Base-by-base conservation (phyloP, 35 echinoderm and acorn worm species). In the Ophiothrix spiculata region DNA sequence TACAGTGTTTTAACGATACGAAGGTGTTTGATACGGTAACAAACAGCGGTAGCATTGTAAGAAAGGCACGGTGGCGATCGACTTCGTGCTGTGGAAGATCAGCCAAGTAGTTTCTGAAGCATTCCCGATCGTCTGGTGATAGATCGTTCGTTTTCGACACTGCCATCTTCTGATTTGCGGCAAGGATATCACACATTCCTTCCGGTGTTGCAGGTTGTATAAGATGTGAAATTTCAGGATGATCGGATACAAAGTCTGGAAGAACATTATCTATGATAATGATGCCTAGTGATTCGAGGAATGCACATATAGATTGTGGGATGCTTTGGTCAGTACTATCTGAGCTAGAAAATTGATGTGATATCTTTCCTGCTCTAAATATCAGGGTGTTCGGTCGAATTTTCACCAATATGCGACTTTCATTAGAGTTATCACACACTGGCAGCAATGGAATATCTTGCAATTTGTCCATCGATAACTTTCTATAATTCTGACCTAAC, bases 401-500 rank as follows among this genome's bases (percentile, higher is more conserved):
- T 63, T 36, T 84, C 17, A 60, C 54, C 12, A 84, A 16, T 12
- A 8, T 63, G 12, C 12, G 42, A 23, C 31, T 63, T 79, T 39
- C 39, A 41, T 38, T 38, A 33, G 35, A 12, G 45, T 29, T 32
- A 64, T 17, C n/a, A 8, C 25, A 13, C 32, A 84, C 33, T 31
- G 81, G 81, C 13, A 84, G 54, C 13, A 84, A 56, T 42, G 81
- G 81, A 31, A 84, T 64, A 21, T 84, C 54, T 33, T 69, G 32
- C 32, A 84, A 69, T 64, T 36, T 33, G 13, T 33, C 32, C 46
- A 84, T 31, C 8, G 29, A n/a, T 12, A 69, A 1, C 54, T 38
- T 54, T 42, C 8, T n/a, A 17, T 84, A 32, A 35, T 84, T 84
- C 25, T 38, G 54, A 16, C 33, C 69, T 37, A 84, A 63, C 81